phyloP scores from a whole-genome alignment of 2,888 invertebrate species.

The Pachydiplax longipennis region DNA sequence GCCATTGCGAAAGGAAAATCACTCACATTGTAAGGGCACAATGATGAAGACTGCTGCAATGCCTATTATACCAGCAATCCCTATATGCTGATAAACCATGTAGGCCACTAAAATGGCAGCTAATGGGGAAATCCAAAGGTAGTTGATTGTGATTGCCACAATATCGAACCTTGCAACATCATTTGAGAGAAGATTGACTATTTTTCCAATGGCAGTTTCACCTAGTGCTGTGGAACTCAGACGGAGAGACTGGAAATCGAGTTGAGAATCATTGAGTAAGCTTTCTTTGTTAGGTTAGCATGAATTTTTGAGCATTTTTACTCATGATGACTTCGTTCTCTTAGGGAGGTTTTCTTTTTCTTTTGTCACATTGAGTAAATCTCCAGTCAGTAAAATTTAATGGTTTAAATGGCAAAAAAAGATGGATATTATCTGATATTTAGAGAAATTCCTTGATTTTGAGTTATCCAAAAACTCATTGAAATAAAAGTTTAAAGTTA shows the following conservation, averaged over 20 bases:
- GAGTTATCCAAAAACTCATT: no score
- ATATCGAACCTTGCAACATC: conserved; percentile 67
- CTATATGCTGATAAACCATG: conserved; percentile 58
- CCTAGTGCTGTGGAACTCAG: conserved; percentile 62
- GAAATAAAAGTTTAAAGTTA: no score
- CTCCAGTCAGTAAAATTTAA: no score
- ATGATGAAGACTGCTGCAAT: conserved; percentile 59
- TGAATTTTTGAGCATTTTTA: no score
- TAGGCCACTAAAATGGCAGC: conserved; percentile 61
- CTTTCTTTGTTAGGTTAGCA: no score
- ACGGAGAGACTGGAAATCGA: conserved; percentile 53
- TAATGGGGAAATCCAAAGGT: conserved; percentile 64
- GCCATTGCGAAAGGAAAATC: no score
- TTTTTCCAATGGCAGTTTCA: conserved; percentile 65
- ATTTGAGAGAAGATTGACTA: conserved; percentile 67
- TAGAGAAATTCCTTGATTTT: no score
- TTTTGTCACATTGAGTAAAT: no score
- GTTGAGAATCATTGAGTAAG: not conserved
- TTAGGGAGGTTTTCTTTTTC: no score
- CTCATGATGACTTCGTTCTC: no score
- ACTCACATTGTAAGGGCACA: conserved; percentile 44
- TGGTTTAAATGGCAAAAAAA: no score
- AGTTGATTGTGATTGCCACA: conserved; percentile 63
- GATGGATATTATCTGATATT: no score
- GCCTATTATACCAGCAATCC: conserved; percentile 60